A percentile compares a stretch with the other conserved stretches of the same genome.
These are phyloP conservation scores for Microplitis mediator DNA, from an alignment of 1,140 invertebrate species.

Conservation along the genomic window DNA sequence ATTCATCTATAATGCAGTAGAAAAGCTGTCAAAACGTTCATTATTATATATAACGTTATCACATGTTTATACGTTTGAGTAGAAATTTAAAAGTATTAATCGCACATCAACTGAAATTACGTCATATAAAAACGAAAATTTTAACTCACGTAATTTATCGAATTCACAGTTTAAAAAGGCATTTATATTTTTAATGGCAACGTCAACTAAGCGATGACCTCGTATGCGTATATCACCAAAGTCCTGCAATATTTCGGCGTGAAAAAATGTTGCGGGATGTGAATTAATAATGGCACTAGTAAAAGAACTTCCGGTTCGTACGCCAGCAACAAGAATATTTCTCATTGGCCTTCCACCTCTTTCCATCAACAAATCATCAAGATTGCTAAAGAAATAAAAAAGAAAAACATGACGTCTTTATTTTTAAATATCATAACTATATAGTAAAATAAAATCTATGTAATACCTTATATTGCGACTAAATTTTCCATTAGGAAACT, in stretches of 20 bases:
- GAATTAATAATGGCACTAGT: conserved; percentile 82
- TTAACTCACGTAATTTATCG: conserved; percentile 65
- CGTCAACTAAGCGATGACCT: conserved; percentile 68
- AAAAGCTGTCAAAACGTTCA: no score
- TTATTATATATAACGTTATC: no score
- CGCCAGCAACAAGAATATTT: conserved; percentile 81
- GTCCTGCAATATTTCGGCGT: conserved; percentile 84
- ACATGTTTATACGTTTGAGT: no score
- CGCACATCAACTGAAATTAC: no score
- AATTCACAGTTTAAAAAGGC: conserved; percentile 80
- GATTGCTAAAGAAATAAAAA: no score
- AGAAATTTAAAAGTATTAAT: no score
- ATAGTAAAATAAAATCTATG: background rate
- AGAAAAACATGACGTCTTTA: no score
- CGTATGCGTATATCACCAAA: conserved; percentile 82
- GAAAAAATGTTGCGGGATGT: conserved; percentile 84
- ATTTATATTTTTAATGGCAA: conserved; percentile 71
- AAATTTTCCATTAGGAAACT: no score
- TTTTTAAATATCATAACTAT: no score
- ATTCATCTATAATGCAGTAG: no score
- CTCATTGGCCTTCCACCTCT: conserved; percentile 72
- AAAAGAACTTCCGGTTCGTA: conserved; percentile 87
- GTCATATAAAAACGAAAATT: background rate
- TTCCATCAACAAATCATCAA: conserved; percentile 72
- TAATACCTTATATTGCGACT: no score